Base-by-base conservation (phyloP, 2,113 vertebrate species). In the Peromyscus polionotus region DNA sequence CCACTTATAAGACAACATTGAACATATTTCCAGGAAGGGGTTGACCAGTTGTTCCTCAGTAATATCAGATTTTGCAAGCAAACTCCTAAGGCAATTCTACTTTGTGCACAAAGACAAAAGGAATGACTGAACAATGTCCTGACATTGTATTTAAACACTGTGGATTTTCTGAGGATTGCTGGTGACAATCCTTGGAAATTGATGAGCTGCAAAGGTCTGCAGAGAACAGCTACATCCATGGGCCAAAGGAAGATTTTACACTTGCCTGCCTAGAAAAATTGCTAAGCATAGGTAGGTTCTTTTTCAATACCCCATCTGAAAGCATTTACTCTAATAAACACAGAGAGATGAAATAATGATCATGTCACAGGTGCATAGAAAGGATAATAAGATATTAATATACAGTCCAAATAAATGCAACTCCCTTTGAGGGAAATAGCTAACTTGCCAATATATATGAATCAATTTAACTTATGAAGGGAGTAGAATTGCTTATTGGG, bases 371-470 rank as follows among this genome's bases (percentile, higher is more conserved):
- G 93, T 90, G 86, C 73, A 79, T 83, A 92, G 88, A 83, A 96
- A 95, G 86, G 93, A 91, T 94, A 96, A 97, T 96, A 94, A 95
- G 91, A 94, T 96, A 97, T 96, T 97, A 97, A 97, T 96, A 96
- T 93, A 97, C 93, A 94, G 72, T 42, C 91, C 94, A 93, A 96
- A 95, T 96, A 98, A 94, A 97, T 97, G 85, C 93, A 95, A 73
- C 86, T 95, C 86, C 91, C 97, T 96, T 96, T 96, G 91, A 96
- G 96, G 83, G 73, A 96, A 96, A 93, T 67, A 83, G 96, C 89
- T 96, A 97, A 95, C 54, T 83, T 97, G 98, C 93, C 98, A 94
- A 96, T 97, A 95, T 95, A 89, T 97, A 89, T 96, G 95, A 97
- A 97, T 97, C 86, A 83, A 97, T 97, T 97, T 96, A 95, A 95